Percentiles rank a stretch among this genome's conserved stretches.
Conservation (phyloP, 2,888 invertebrate species). For the Sthenelais limicola region DNA sequence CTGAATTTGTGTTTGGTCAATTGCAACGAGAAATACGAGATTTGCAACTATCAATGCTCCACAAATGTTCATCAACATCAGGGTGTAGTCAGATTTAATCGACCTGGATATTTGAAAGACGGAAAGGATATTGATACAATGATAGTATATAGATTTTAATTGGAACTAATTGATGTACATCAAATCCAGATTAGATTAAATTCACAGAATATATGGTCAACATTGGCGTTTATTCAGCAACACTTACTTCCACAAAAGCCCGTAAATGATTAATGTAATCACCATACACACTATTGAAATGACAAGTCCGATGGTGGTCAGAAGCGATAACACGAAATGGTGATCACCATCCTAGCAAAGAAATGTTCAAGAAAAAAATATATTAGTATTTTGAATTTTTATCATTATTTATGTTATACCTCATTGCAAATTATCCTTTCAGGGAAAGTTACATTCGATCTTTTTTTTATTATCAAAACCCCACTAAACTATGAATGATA, state of each 20-base stretch:
- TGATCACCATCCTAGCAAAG: conserved; percentile 21
- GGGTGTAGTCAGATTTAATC: conserved; percentile 53
- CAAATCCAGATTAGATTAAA: neutral
- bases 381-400: no score
- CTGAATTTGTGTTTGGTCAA: conserved; percentile 54
- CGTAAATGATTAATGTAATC: conserved; percentile 51
- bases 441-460: no score
- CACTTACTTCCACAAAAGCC: conserved; percentile 53
- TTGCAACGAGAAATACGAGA: conserved; percentile 56
- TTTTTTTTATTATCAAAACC: no score
- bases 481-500: no score
- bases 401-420: no score
- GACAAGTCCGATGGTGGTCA: conserved; percentile 54
- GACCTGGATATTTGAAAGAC: conserved; percentile 45
- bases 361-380: no score
- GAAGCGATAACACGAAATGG: conserved; percentile 48
- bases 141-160: neutral
- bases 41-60: conserved; percentile 56
- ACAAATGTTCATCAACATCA: conserved; percentile 58
- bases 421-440: no score
- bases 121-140: neutral
- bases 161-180: neutral
- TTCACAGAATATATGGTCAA: neutral
- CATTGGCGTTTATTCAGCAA: neutral
- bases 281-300: conserved; percentile 53